Conservation (phyloP, 1,140 invertebrate species). For the Anastatus disparis region DNA sequence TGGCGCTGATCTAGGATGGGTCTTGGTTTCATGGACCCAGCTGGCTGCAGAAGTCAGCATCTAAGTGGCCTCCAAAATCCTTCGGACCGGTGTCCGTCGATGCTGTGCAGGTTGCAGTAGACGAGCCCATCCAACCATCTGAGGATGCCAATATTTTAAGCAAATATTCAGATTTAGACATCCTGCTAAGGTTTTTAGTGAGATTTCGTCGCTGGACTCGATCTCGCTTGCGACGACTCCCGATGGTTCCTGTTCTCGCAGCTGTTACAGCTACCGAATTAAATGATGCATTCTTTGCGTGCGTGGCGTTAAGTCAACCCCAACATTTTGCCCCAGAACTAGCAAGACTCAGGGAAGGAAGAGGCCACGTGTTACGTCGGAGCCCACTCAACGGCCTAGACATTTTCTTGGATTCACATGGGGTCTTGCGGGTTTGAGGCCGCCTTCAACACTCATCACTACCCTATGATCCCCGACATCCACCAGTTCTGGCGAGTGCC, state of each 20-base stretch:
- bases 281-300: too few relatives aligned
- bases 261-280: too few relatives aligned
- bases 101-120: neutral
- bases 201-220: neutral
- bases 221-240: neutral
- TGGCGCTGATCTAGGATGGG: neutral
- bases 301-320: neutral
- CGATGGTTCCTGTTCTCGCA: neutral
- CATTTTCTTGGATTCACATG: neutral
- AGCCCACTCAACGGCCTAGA: neutral
- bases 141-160: too few relatives aligned
- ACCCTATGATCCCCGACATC: neutral
- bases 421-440: conserved; percentile 19
- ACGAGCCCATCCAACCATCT: too few relatives aligned
- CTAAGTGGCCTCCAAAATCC: neutral
- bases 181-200: neutral
- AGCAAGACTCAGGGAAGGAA: too few relatives aligned
- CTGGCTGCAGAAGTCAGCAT: too few relatives aligned
- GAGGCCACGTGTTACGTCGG: too few relatives aligned
- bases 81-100: neutral
- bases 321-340: neutral
- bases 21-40: conserved; percentile 36
- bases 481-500: neutral
- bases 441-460: conserved; percentile 8
- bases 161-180: too few relatives aligned